A percentile compares a stretch with the other conserved stretches of the same genome.
phyloP scores from a whole-genome alignment of 2,888 invertebrate species.

The Drosophila rellima region DNA sequence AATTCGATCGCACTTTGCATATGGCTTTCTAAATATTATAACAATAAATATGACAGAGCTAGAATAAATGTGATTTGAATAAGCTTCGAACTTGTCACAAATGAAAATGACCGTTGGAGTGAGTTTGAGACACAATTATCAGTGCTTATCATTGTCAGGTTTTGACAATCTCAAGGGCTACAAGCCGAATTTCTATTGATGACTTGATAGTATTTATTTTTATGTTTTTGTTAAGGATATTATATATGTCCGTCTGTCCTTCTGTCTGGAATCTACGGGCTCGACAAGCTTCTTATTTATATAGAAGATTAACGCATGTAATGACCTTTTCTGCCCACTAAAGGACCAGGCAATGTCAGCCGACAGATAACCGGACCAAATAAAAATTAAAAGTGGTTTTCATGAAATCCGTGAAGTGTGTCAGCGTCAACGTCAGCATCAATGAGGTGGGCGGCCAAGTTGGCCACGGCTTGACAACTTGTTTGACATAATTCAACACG shows the following conservation, averaged over 20 bases:
- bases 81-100: neutral
- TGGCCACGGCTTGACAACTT: constrained; percentile 58
- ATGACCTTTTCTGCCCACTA: constrained; percentile 3
- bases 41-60: neutral
- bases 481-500: constrained; percentile 67
- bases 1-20: neutral
- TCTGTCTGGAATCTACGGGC: too few species aligned
- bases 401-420: constrained; percentile 62
- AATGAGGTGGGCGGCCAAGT: constrained; percentile 11
- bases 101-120: neutral
- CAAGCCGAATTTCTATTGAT: too few species aligned
- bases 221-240: too few species aligned
- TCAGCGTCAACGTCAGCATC: constrained; percentile 41
- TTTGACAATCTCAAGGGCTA: neutral
- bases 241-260: too few species aligned
- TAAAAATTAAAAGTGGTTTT: constrained; percentile 55
- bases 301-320: neutral
- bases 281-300: neutral
- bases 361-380: constrained; percentile 14
- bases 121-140: neutral
- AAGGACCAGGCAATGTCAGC: constrained; percentile 17
- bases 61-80: constrained; percentile 6
- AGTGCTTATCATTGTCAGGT: neutral
- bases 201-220: too few species aligned
- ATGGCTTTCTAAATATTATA: neutral